Conservation (phyloP, 1,140 invertebrate species). For the Drosophila pseudoananassae region DNA sequence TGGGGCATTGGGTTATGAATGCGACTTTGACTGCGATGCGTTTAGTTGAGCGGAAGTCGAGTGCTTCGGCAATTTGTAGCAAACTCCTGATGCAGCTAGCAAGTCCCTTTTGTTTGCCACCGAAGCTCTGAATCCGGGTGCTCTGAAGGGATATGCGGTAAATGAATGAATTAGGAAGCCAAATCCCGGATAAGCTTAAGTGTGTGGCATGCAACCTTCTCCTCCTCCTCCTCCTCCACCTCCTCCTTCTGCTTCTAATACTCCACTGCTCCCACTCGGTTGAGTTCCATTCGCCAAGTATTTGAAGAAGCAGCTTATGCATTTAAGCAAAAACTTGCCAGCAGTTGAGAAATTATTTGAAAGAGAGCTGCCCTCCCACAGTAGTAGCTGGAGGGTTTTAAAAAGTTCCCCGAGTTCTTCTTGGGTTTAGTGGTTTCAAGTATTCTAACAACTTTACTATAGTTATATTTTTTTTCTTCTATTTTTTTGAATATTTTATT, state of each 20-base stretch:
- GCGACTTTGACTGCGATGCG: conserved; percentile 60
- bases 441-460: background rate
- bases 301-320: conserved; percentile 3
- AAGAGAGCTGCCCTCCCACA: background rate
- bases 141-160: conserved; percentile 48
- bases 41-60: conserved; percentile 78
- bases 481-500: background rate
- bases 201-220: conserved; percentile 38
- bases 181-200: conserved; percentile 57
- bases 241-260: too few species aligned
- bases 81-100: conserved; percentile 43
- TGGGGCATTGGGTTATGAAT: conserved; percentile 29
- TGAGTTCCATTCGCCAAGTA: conserved; percentile 21
- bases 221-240: background rate
- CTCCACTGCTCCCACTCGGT: background rate
- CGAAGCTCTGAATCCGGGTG: conserved; percentile 3
- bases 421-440: background rate
- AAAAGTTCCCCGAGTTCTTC: background rate
- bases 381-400: background rate
- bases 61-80: conserved; percentile 76
- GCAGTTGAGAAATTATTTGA: conserved; percentile 8
- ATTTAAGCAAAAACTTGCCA: conserved; percentile 4
- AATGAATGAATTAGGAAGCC: conserved; percentile 56
- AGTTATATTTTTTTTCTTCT: too few species aligned
- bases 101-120: conserved; percentile 33